Evolutionary conservation across 2,888 invertebrate species (phyloP), one percentile per base, ranked within the genome.

Genomic region (Sesia apiformis): DNA sequence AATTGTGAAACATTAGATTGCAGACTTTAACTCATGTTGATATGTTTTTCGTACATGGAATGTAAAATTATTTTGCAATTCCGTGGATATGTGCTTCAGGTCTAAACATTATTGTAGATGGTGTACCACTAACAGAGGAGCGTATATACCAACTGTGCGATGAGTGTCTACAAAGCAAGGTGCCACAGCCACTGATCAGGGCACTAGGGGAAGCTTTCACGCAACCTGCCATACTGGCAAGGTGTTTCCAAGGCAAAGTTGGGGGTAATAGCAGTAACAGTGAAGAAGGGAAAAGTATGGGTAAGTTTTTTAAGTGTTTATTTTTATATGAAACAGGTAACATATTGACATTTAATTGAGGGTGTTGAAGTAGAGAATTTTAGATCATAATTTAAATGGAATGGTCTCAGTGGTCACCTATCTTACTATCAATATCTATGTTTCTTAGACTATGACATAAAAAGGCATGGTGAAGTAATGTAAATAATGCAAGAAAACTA

Each of bases 131-230:
- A 60, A 96, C 95, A 52, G 97, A 97, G 81, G 92, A 93, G 59
- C 92, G 92, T 59, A 87, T 97, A 54, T 90, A 92, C 68, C 91
- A 93, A 62, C 91, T 97, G 57, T 93, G 97, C 64, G 93, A 93
- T 60, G 92, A 92, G 65, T 96, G 97, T 73, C 90, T 93, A 69
- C 84, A 91, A 58, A 91, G 91, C 49, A 91, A 93, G 61, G 90
- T 91, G 55, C 95, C 94, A 70, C 92, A 94, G 51, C 91, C 93
- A 5, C 83, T 97, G 51, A 94, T 95, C 59, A 90, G 94, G 55
- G 94, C 94, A 7, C 79, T 97, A 41, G 94, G 95, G 0, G 93
- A 94, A 75, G 94, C 96, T 0, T 97, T 95, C 79, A 91, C 91
- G 58, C 90, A 91, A 56, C 90, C 90, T 0, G 67, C 78, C 4